A percentile compares a stretch with the other conserved stretches of the same genome.
phyloP scores from a whole-genome alignment of 2,888 invertebrate species.

The Oxycera nigricornis region DNA sequence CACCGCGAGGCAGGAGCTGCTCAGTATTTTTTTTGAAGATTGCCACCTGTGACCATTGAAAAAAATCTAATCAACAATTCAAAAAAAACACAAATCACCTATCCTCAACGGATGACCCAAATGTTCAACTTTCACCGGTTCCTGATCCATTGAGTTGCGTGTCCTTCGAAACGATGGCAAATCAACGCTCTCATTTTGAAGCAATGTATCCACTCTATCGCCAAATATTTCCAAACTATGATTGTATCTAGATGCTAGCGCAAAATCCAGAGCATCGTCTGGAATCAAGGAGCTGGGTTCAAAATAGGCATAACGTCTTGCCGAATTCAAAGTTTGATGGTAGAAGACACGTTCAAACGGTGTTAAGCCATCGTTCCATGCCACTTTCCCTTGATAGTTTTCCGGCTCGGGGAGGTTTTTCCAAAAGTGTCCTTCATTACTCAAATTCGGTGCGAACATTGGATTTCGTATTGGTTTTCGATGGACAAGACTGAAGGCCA shows the following conservation, averaged over 20 bases:
- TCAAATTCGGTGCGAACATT: neutral
- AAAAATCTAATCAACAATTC: neutral
- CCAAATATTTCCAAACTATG: constrained; percentile 72
- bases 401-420: constrained; percentile 11
- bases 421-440: constrained; percentile 14
- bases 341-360: constrained; percentile 63
- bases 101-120: constrained; percentile 64
- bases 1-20: too few relatives aligned
- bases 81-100: neutral
- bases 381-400: constrained; percentile 27
- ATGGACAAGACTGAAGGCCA: neutral
- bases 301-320: constrained; percentile 63
- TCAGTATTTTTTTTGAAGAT: too few relatives aligned
- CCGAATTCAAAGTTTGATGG: constrained; percentile 66
- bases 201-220: constrained; percentile 68
- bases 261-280: constrained; percentile 73
- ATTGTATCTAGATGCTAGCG: constrained; percentile 71
- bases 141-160: constrained; percentile 65
- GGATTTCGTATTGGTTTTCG: constrained; percentile 10
- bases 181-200: constrained; percentile 74
- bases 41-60: too few relatives aligned
- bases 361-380: constrained; percentile 58
- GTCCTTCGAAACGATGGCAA: constrained; percentile 72
- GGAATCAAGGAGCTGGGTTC: constrained; percentile 61
- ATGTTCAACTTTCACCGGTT: constrained; percentile 58